Evolutionary conservation across 1,140 invertebrate genomes (phyloP), one percentile per base, ranked within the genome.

Genomic region (Temnothorax curvispinosus): DNA sequence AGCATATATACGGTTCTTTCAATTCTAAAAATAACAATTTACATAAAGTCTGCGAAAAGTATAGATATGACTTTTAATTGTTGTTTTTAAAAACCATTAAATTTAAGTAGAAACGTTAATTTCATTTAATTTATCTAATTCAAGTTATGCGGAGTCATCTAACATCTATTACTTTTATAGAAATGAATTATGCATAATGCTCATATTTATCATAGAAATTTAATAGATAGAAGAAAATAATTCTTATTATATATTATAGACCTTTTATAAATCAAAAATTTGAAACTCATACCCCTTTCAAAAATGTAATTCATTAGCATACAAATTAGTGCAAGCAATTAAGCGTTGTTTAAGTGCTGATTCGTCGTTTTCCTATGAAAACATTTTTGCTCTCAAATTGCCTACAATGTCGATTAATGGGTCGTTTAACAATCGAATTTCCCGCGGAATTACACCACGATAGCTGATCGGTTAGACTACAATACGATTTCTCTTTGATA

Each of bases 341-440:
- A 32, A 21, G 7, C 8, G 9, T 41, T 41, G 44, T 11, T 67
- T 11, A 15, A 76, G 8, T 7, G 74, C 8, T 27, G 2, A n/a
- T 13, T 67, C 21, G n/a, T 69, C 44, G 47, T 18, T 80, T 69
- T 52, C 4, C 38, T 58, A 27, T n/a, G 13, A 47, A 64, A 67
- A 69, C 60, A 69, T 52, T 44, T 81, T 60, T 82, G 27, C 18
- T n/a, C 21, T 44, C 5, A 58, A 82, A 82, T 15, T 56, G 18
- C 35, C 9, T 50, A 18, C 8, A 15, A 8, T 72, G 27, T 13
- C 13, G 52, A 7, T 74, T 72, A 82, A 60, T 38, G 15, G 15
- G 7, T 60, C 54, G 11, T 74, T 74, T 82, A 60, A 82, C 52
- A 74, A 82, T 58, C 65, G 38, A 72, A 18, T 74, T 60, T 62